Evolutionary conservation across 2,113 vertebrate genomes (phyloP), one percentile per base, ranked within the genome.

Genomic region (Gila orcuttii): DNA sequence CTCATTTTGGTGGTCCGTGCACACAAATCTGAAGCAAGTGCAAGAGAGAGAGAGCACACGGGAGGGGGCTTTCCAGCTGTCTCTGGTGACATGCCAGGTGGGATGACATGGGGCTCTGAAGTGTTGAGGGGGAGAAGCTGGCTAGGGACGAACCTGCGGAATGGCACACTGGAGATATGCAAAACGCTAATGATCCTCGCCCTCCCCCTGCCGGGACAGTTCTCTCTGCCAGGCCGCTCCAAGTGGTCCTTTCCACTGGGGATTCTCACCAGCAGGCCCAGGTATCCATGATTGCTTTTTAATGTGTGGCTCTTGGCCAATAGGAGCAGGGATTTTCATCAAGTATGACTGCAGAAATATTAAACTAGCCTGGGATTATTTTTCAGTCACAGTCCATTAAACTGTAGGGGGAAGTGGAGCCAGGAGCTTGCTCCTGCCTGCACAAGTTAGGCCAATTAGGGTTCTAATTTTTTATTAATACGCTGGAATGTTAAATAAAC

Each of bases 361-460:
- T 91, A 91, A 91, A 91, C 90, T 87, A 91, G 87, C 88, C 82
- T 78, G 85, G 87, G 90, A 89, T 90, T 90, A 87, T 90, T 91
- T 89, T 90, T 89, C 89, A 89, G 88, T 91, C 90, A 89, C 89
- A 85, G 86, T 87, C 88, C 90, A 91, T 91, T 91, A 88, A 88
- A 86, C 90, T 88, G 83, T 87, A 82, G 87, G 83, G 87, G 83
- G 74, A 84, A 81, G 85, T 85, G 47, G 79, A 82, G 89, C 87
- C 89, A 87, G 86, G 85, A 80, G 84, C 85, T 86, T 85, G 78
- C 79, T 84, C 85, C 86, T 86, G 85, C 88, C 88, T 90, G 87
- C 62, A 84, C 89, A 88, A 90, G 88, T 90, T 90, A 90, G 90
- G 82, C 89, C 91, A 92, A 92, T 92, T 92, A 92, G 90, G 86